Conservation (phyloP, 2,113 vertebrate genomes). For the Silurus meridionalis region DNA sequence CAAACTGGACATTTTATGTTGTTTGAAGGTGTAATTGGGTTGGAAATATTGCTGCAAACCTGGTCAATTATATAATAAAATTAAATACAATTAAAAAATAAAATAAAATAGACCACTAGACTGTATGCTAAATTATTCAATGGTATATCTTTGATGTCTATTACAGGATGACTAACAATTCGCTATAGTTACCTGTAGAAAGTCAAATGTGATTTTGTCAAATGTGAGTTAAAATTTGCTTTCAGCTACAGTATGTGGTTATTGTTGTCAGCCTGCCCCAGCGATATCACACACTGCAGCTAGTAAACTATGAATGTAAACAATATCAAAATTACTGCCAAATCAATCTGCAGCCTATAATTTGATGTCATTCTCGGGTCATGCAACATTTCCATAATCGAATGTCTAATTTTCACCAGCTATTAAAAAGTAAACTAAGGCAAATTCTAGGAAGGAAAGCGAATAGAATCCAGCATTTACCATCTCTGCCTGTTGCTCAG, state of each 20-base stretch:
- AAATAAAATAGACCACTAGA: background rate
- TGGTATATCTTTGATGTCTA: background rate
- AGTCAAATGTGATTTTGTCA: background rate
- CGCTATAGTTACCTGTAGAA: background rate
- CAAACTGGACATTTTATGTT: background rate
- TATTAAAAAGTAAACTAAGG: background rate
- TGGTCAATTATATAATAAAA: background rate
- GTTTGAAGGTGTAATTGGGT: background rate
- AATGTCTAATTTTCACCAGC: background rate
- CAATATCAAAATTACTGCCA: background rate
- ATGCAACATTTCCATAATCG: background rate
- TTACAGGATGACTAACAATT: background rate
- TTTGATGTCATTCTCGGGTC: background rate
- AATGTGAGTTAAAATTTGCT: no score
- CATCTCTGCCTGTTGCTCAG: slow-evolving; percentile 3
- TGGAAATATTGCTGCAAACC: background rate
- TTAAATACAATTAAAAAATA: background rate
- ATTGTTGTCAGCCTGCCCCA: background rate
- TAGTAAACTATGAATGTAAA: slow-evolving; percentile 30
- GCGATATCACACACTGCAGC: background rate
- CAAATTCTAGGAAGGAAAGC: background rate
- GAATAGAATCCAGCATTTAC: background rate
- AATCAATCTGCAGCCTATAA: no score
- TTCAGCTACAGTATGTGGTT: background rate
- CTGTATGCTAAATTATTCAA: background rate